phyloP scores from a whole-genome alignment of 2,113 vertebrate genomes.

The Trogon melanurus region DNA sequence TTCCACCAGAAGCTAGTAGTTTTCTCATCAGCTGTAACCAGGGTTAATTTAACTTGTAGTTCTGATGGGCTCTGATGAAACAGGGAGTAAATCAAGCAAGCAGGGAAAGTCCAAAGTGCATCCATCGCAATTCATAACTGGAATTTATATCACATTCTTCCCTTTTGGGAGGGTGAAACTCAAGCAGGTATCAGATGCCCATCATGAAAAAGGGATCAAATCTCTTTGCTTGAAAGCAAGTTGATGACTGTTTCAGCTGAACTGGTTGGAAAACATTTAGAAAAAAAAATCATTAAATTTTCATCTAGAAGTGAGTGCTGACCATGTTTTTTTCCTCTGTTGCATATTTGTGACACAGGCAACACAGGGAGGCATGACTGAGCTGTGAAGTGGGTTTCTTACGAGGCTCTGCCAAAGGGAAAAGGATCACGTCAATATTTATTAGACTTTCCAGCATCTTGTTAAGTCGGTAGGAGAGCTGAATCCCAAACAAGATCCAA shows the following conservation, averaged over 20 bases:
- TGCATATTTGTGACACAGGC: neutral
- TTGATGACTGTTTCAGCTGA: neutral
- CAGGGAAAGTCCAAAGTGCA: neutral
- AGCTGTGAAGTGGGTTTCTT: neutral
- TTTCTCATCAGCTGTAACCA: neutral
- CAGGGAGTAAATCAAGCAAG: neutral
- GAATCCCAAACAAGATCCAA: constrained; percentile 55
- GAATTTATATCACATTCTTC: neutral
- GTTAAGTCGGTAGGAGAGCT: constrained; percentile 44
- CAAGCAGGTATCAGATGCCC: neutral
- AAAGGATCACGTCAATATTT: constrained; percentile 49
- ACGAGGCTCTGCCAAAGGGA: neutral
- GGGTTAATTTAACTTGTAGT: neutral
- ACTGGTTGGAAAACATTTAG: neutral
- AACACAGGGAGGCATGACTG: constrained; percentile 22
- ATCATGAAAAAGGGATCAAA: neutral
- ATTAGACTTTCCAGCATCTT: constrained; percentile 34
- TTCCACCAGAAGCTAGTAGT: neutral
- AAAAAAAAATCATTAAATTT: neutral
- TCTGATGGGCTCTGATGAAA: neutral
- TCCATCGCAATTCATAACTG: neutral
- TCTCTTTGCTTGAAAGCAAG: neutral
- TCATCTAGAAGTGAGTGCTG: neutral
- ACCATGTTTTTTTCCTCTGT: neutral
- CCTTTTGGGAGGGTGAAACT: neutral